A percentile compares a stretch with the other conserved stretches of the same genome.
phyloP scores from a whole-genome alignment of 2,113 vertebrate species.

The Pyxicephalus adspersus region DNA sequence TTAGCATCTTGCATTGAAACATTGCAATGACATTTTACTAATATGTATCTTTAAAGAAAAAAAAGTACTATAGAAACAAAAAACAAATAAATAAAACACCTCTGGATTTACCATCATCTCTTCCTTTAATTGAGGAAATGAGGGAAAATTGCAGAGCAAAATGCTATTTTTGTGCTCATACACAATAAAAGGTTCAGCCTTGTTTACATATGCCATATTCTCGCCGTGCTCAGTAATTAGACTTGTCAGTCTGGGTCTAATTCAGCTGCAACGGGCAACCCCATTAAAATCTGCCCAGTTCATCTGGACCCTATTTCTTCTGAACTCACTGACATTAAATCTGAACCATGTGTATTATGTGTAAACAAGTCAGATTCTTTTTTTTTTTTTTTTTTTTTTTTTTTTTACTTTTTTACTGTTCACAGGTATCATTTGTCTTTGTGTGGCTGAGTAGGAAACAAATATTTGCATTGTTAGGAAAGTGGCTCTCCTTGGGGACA shows the following conservation, averaged over 20 bases:
- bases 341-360: conserved; percentile 52
- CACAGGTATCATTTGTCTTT: conserved; percentile 47
- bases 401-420: conserved; percentile 23
- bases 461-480: conserved; percentile 23
- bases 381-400: conserved; percentile 6
- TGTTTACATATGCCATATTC: conserved; percentile 55
- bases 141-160: conserved; percentile 49
- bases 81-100: not conserved
- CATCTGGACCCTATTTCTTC: conserved; percentile 56
- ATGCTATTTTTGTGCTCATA: conserved; percentile 52
- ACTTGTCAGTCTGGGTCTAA: conserved; percentile 44
- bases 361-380: conserved; percentile 30
- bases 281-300: conserved; percentile 36
- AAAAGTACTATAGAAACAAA: not conserved
- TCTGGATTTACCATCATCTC: conserved; percentile 34
- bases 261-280: conserved; percentile 33
- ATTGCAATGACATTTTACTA: no score
- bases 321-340: conserved; percentile 52
- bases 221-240: conserved; percentile 48
- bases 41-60: not conserved
- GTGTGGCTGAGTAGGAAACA: conserved; percentile 25
- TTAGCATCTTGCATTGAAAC: no score
- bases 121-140: conserved; percentile 51
- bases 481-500: not conserved
- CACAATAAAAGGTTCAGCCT: conserved; percentile 46